Percentiles rank a stretch among this genome's conserved stretches.
These are phyloP conservation scores for Regulus satrapa DNA, from an alignment of 2,113 vertebrate genomes.

Conservation along the genomic window DNA sequence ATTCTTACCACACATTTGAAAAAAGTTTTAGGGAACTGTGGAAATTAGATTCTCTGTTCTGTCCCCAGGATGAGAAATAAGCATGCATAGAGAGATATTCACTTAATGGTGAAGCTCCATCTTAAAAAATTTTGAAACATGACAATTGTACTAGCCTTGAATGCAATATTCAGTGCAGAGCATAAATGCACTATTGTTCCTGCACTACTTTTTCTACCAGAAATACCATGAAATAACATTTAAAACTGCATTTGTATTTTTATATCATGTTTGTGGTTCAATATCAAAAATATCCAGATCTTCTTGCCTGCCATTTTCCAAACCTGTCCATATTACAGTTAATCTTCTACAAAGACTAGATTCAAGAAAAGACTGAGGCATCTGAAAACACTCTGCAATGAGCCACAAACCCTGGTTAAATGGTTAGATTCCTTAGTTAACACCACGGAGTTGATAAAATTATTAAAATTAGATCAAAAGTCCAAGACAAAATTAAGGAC, in stretches of 20 bases:
- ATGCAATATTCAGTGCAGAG: background rate
- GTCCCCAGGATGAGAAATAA: background rate
- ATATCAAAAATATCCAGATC: background rate
- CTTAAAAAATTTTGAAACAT: background rate
- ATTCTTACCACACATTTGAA: background rate
- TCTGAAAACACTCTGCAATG: background rate
- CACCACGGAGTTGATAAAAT: background rate
- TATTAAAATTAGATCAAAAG: background rate
- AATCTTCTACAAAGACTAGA: background rate
- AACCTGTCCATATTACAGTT: background rate
- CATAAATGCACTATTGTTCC: background rate
- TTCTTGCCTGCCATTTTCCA: background rate
- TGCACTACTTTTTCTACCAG: background rate
- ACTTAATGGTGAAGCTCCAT: background rate
- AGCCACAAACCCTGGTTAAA: background rate
- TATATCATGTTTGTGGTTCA: background rate
- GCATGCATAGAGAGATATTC: background rate
- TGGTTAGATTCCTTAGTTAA: background rate
- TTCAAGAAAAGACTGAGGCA: background rate
- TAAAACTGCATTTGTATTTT: background rate
- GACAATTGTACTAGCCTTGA: background rate
- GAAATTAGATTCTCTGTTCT: background rate
- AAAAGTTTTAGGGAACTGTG: background rate
- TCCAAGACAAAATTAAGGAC: background rate
- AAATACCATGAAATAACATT: background rate